A percentile compares a stretch with the other conserved stretches of the same genome.
phyloP scores from a whole-genome alignment of 2,797 vertebrate genomes.

The Diplodus puntazzo region DNA sequence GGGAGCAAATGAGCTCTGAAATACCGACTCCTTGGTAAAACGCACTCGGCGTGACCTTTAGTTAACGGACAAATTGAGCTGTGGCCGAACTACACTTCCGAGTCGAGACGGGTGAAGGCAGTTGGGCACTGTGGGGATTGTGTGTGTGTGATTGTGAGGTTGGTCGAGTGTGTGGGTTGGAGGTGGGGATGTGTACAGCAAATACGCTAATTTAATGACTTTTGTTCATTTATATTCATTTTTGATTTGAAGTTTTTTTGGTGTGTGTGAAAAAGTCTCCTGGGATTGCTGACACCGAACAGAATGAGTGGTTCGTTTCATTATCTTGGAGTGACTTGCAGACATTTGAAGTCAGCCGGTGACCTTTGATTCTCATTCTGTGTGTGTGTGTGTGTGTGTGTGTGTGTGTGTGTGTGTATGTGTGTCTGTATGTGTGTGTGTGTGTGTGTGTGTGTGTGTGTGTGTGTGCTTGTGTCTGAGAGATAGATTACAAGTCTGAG shows the following conservation, averaged over 20 bases:
- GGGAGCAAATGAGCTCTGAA: slow-evolving; percentile 69
- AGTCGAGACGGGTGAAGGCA: slow-evolving; percentile 37
- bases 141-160: slow-evolving; percentile 11
- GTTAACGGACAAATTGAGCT: slow-evolving; percentile 72
- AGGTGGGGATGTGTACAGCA: neutral
- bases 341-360: slow-evolving; percentile 42
- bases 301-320: slow-evolving; percentile 41
- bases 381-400: neutral
- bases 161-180: neutral
- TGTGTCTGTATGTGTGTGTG: neutral
- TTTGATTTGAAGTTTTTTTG: neutral
- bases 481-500: neutral
- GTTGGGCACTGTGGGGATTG: slow-evolving; percentile 1
- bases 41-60: slow-evolving; percentile 73
- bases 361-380: slow-evolving; percentile 51
- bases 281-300: slow-evolving; percentile 3
- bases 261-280: neutral
- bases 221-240: neutral
- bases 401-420: neutral
- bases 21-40: slow-evolving; percentile 62
- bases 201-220: neutral
- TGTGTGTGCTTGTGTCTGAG: neutral
- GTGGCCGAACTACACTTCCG: slow-evolving; percentile 41
- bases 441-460: neutral
- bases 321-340: slow-evolving; percentile 38